Evolutionary conservation across 2,888 invertebrate species (phyloP).

Genomic region (Serrognathus titanus): DNA sequence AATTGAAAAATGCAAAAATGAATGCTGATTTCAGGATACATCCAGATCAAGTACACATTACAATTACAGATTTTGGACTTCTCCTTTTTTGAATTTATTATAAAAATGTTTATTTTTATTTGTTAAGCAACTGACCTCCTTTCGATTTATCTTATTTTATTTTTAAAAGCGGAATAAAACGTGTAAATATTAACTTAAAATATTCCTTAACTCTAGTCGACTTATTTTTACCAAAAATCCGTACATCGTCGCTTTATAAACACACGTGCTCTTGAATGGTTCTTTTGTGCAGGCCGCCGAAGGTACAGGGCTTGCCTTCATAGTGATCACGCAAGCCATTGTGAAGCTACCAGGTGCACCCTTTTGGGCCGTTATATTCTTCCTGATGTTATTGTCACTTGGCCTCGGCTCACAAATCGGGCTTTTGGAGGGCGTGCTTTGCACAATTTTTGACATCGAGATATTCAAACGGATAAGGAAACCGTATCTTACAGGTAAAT

Average conservation of each 20-base stretch:
- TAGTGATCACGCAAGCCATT: conserved; percentile 96
- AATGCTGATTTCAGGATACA: no score
- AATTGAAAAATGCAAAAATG: no score
- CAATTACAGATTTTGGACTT: no score
- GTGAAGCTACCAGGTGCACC: conserved; percentile 90
- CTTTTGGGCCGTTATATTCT: conserved; percentile 95
- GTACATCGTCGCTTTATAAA: background rate
- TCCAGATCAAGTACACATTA: no score
- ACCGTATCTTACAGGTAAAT: conserved; percentile 78
- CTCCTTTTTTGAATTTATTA: no score
- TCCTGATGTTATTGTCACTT: conserved; percentile 89
- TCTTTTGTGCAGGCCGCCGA: conserved; percentile 74
- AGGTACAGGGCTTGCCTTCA: conserved; percentile 93
- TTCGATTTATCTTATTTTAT: background rate
- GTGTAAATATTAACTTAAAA: no score
- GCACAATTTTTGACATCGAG: conserved; percentile 91
- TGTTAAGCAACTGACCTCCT: no score
- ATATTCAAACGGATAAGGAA: conserved; percentile 86
- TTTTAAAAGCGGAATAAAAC: no score
- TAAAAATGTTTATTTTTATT: no score
- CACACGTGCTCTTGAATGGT: background rate
- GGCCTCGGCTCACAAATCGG: conserved; percentile 96
- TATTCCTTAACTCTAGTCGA: background rate
- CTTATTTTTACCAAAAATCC: background rate
- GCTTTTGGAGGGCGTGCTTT: conserved; percentile 93